Evolutionary conservation across 1,140 invertebrate genomes (phyloP).

Genomic region (Heliconius melpomene): DNA sequence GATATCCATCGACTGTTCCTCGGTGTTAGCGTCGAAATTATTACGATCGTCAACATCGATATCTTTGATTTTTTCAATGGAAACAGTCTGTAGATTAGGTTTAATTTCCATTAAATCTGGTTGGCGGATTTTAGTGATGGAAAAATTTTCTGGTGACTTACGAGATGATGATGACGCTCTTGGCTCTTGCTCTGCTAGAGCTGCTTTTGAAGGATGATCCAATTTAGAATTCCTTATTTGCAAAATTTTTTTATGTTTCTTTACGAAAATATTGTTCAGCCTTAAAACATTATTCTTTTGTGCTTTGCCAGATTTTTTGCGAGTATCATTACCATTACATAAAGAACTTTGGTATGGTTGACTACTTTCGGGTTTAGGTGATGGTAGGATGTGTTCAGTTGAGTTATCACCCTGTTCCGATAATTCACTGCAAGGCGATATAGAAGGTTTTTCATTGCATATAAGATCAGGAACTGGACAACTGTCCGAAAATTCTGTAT

Average conservation of each 20-base stretch:
- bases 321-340: constrained; percentile 38
- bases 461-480: constrained; percentile 76
- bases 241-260: constrained; percentile 75
- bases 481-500: constrained; percentile 69
- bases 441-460: constrained; percentile 78
- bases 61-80: constrained; percentile 79
- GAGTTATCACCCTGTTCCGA: constrained; percentile 72
- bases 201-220: constrained; percentile 38
- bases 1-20: constrained; percentile 73
- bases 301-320: constrained; percentile 47
- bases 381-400: constrained; percentile 54
- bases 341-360: constrained; percentile 36
- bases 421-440: constrained; percentile 78
- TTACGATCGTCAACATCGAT: constrained; percentile 48
- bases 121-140: constrained; percentile 61
- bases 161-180: constrained; percentile 55
- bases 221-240: constrained; percentile 73
- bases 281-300: constrained; percentile 62
- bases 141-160: constrained; percentile 60
- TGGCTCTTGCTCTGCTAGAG: constrained; percentile 47
- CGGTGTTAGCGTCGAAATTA: constrained; percentile 71
- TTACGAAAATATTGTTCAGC: constrained; percentile 73
- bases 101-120: constrained; percentile 52
- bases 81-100: constrained; percentile 65
- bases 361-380: constrained; percentile 51